Evolutionary conservation across 2,113 vertebrate genomes (phyloP), one percentile per base, ranked within the genome.

Genomic region (Syngnathus floridae): DNA sequence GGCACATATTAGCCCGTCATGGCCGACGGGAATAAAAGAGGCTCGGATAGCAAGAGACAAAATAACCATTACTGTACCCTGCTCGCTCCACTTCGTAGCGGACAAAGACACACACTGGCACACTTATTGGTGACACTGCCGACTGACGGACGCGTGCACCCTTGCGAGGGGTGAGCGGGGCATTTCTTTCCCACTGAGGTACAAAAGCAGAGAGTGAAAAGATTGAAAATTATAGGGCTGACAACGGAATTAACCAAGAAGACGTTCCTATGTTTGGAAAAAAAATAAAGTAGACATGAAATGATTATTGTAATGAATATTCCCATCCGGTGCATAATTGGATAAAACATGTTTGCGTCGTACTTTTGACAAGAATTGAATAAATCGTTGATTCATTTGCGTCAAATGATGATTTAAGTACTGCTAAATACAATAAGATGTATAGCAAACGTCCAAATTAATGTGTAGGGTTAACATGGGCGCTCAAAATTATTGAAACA

Each of bases 1-100:
- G 86, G 84, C 82, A 74, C 83, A 87, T 84, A 86, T 86, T 86
- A 89, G 82, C 79, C 84, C 82, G 80, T 86, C 87, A 87, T 64
- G 82, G 86, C 82, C 80, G 69, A 21, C 75, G 0, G 13, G 80
- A 76, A 84, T 84, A 81, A 85, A 87, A 86, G 80, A 82, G 62
- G 65, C 74, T 84, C 67, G 4, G 78, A 70, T 75, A 75, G 82
- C 71, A 76, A 82, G 72, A 75, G 71, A 75, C 70, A 84, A 85
- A 84, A 87, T 80, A 86, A 78, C 84, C 81, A 85, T 88, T 88
- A 85, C 79, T 75, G 73, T 75, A 65, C 70, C 70, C 63, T 63
- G 52, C 36, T 36, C 21, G 11, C 67, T 81, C 61, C 77, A 61
- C 65, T 68, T 71, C 63, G 64, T 49, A 70, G 45, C 67, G 84